phyloP scores from a whole-genome alignment of 1,140 invertebrate genomes.

The Coptotermes formosanus region DNA sequence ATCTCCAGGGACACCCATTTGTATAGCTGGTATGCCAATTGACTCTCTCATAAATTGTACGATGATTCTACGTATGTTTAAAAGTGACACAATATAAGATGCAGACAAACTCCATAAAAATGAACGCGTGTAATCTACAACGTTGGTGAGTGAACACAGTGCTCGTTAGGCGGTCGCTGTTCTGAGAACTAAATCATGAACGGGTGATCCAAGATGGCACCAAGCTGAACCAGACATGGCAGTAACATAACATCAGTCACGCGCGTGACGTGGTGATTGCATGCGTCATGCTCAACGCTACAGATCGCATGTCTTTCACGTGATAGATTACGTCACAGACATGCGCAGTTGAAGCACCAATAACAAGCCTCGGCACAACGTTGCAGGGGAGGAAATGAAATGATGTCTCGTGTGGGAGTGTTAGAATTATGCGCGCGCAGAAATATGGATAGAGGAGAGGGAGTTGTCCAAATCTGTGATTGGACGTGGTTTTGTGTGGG shows the following conservation, averaged over 20 bases:
- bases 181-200: too few species aligned
- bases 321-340: conserved; percentile 1
- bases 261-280: too few species aligned
- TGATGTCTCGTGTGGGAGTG: background rate
- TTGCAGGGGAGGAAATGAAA: background rate
- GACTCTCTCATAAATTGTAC: background rate
- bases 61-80: background rate
- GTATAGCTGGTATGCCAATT: background rate
- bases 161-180: too few species aligned
- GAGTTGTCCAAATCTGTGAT: background rate
- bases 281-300: background rate
- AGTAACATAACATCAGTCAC: too few species aligned
- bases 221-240: too few species aligned
- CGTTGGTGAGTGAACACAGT: too few species aligned
- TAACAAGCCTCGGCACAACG: background rate
- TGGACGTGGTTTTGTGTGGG: background rate
- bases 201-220: too few species aligned
- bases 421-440: conserved; percentile 1
- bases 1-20: background rate
- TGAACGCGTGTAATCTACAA: too few species aligned
- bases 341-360: background rate
- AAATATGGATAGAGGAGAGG: background rate
- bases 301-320: conserved; percentile 6
- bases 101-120: too few species aligned
- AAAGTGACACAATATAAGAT: too few species aligned